Base-by-base conservation (phyloP, 1,140 invertebrate species). In the Homarus americanus region DNA sequence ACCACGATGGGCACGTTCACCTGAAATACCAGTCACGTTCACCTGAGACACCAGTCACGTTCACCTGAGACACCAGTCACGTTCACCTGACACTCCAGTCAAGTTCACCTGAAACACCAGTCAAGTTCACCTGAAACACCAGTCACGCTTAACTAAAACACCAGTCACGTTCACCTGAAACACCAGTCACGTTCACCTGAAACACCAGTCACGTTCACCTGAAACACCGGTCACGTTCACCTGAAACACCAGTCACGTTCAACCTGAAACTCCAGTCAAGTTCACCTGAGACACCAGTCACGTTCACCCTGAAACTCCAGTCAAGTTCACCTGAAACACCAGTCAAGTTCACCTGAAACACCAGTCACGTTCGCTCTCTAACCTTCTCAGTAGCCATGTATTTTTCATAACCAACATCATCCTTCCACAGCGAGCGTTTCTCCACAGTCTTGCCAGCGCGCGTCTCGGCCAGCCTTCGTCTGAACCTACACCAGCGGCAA, bases 121-220 rank as follows among this genome's bases (percentile, higher is more conserved):
- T n/a, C n/a, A n/a, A n/a, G n/a, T n/a, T n/a, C n/a, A n/a, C n/a
- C n/a, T n/a, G n/a, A n/a, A n/a, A n/a, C n/a, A n/a, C n/a, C n/a
- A n/a, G n/a, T n/a, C n/a, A n/a, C n/a, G n/a, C n/a, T n/a, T n/a
- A n/a, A n/a, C n/a, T n/a, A n/a, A n/a, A n/a, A n/a, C n/a, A n/a
- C n/a, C n/a, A n/a, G n/a, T n/a, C 40, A 93, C 93, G 0, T 66
- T 38, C 24, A 93, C 91, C 92, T 93, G 91, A 95, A 94, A 41
- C n/a, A n/a, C n/a, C n/a, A n/a, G n/a, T n/a, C 76, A 96, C 92
- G 92, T 95, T 95, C 24, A 93, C 82, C 2, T n/a, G n/a, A n/a
- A n/a, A 88, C 58, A 38, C 93, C 93, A 53, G 93, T 93, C 40
- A 93, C 93, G 0, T 66, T 38, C 24, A 93, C 91, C 92, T 93